Percentiles rank a stretch among this genome's conserved stretches.
Evolutionary conservation across 2,888 invertebrate genomes (phyloP).

Genomic region (Autographa pulchrina): DNA sequence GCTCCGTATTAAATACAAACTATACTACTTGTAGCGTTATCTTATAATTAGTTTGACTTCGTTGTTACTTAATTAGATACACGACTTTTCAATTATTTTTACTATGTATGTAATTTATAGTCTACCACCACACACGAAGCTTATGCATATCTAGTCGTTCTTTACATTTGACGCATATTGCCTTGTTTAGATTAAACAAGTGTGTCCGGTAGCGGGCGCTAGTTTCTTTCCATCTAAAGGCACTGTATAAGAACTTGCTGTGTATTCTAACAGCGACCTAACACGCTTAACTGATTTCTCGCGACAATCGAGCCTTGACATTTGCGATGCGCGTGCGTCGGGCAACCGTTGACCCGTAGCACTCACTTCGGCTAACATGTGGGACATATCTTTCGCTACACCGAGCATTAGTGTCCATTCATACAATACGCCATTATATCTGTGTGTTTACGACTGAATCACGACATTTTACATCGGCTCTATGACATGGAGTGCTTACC

Average conservation of each 20-base stretch:
- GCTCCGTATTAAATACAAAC: conserved; percentile 48
- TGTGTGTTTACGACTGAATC: conserved; percentile 75
- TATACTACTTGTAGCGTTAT: conserved; percentile 48
- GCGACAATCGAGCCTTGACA: conserved; percentile 79
- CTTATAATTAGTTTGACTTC: conserved; percentile 59
- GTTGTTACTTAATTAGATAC: conserved; percentile 61
- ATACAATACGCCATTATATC: conserved; percentile 83
- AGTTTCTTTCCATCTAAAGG: conserved; percentile 6
- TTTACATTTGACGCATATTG: conserved; percentile 39
- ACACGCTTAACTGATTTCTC: conserved; percentile 60
- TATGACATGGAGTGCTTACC: conserved; percentile 80
- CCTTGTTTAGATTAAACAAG: conserved; percentile 31
- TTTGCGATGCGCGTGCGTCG: conserved; percentile 76
- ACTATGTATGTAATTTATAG: conserved; percentile 46
- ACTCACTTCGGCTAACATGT: conserved; percentile 74
- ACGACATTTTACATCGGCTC: conserved; percentile 78
- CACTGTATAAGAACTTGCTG: conserved; percentile 7
- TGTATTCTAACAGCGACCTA: conserved; percentile 44
- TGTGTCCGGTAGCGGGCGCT: conserved; percentile 11
- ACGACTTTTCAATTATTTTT: conserved; percentile 61
- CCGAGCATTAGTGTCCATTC: conserved; percentile 75
- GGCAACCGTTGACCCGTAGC: conserved; percentile 78
- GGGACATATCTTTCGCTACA: conserved; percentile 68
- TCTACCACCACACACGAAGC: conserved; percentile 53
- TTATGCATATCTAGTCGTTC: conserved; percentile 13